Evolutionary conservation across 2,797 vertebrate genomes (phyloP), one percentile per base, ranked within the genome.

Genomic region (Lagodon rhomboides): DNA sequence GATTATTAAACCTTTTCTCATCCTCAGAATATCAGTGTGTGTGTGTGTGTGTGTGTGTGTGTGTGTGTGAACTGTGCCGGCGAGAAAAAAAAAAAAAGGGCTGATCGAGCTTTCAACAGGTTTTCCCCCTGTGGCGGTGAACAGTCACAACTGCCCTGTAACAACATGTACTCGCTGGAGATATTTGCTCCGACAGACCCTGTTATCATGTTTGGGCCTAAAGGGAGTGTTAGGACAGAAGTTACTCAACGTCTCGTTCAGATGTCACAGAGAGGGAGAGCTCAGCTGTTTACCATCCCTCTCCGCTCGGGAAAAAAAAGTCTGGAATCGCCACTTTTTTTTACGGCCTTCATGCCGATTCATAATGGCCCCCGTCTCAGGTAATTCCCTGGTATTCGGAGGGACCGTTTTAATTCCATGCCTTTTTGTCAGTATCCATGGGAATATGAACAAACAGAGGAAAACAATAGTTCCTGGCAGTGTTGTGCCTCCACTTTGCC

Each of bases 381-480:
- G 85, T 91, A 85, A 90, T 86, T 88, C 72, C 75, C 75, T 79
- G 90, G 89, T 53, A 91, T 92, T 90, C 68, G 27, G 50, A 75
- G 15, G 12, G 5, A 65, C 77, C 68, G 49, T 88, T 92, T 90
- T 79, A 75, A 81, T 64, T 88, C 84, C 77, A 55, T 90, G 88
- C 63, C 80, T 84, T 89, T 90, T 80, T 90, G 88, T 91, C 75
- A 79, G 92, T 94, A 80, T 91, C 91, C 90, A 91, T 92, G 90
- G 90, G 78, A 92, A 86, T 89, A 73, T 76, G 88, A 62, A 85
- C 63, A 90, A 90, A 93, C 91, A 93, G 82, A 82, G 84, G 83
- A 80, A 92, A 92, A 92, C 91, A 91, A 90, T 90, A 86, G 80
- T 93, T 93, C 81, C 88, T 89, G 93, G 89, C 89, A 91, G 83